phyloP scores from a whole-genome alignment of 2,888 invertebrate species.

The Leucophora obtusa region DNA sequence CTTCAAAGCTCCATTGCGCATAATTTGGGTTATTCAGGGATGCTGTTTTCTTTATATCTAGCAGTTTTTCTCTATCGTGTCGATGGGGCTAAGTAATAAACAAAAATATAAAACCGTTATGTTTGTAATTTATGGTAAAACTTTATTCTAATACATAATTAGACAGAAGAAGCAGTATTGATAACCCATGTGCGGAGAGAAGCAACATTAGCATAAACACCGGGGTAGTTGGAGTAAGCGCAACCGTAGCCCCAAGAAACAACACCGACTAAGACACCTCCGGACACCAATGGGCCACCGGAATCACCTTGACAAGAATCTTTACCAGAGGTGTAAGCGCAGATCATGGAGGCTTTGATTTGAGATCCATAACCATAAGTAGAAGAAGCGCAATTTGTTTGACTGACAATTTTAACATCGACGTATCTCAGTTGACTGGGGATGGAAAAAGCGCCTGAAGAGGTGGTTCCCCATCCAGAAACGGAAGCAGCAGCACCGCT shows the following conservation, averaged over 20 bases:
- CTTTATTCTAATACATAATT: slow-evolving; percentile 3
- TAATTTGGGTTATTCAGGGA: too few species aligned
- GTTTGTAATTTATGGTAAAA: too few species aligned
- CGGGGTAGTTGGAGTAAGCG: slow-evolving; percentile 69
- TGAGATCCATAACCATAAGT: slow-evolving; percentile 76
- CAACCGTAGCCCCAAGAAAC: slow-evolving; percentile 74
- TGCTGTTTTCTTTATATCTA: too few species aligned
- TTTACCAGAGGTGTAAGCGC: slow-evolving; percentile 67
- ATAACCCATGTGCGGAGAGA: slow-evolving; percentile 67
- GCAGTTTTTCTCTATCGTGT: too few species aligned
- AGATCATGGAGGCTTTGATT: slow-evolving; percentile 70
- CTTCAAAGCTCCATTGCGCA: too few species aligned
- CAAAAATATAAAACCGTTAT: background rate
- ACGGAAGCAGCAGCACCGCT: slow-evolving; percentile 64
- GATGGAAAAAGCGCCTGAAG: slow-evolving; percentile 67
- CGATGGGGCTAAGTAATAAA: too few species aligned
- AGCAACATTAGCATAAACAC: slow-evolving; percentile 73
- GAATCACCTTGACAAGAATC: slow-evolving; percentile 75
- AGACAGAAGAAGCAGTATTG: slow-evolving; percentile 42
- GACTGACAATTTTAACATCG: slow-evolving; percentile 76
- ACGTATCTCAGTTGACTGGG: slow-evolving; percentile 78
- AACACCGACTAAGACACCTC: slow-evolving; percentile 69
- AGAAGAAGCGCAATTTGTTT: slow-evolving; percentile 75
- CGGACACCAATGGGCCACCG: slow-evolving; percentile 73
- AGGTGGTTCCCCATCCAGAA: slow-evolving; percentile 68